Base-by-base conservation (phyloP, 2,888 invertebrate genomes). In the Trachelus iudaicus region DNA sequence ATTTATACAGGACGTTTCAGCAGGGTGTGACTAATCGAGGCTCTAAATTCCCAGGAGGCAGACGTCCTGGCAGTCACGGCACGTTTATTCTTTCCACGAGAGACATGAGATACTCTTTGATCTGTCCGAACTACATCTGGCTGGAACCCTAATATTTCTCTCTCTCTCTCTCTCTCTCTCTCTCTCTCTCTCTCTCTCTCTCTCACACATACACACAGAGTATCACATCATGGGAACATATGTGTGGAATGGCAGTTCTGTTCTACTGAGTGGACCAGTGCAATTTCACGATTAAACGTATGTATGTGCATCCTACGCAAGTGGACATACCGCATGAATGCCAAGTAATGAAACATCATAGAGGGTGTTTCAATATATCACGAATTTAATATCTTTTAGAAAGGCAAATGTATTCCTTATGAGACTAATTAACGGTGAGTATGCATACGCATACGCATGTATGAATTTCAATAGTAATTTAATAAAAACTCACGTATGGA, bases 401-500 rank as follows among this genome's bases (percentile, higher is more conserved):
- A 15, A 56, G 56, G 56, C 56, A 23, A 56, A 56, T 56, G 23
- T 56, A 56, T 56, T 56, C 56, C 56, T 23, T 23, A 23, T 9
- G 56, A 56, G 56, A 56, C 23, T 56, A 56, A 56, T 56, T 23
- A 56, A 56, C 56, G 23, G 6, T 23, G 23, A 9, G 23, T 23
- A 56, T 56, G 23, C 15, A 56, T 56, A 56, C 35, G 1, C 12
- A 35, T 56, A 23, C 9, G 56, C 15, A 23, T 56, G 23, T 56
- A 56, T 56, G 23, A 56, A 56, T 23, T 9, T 23, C 23, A 2
- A 23, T 56, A 56, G 56, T 2, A 56, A 15, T 56, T 56, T 23
- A 71, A 30, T 71, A 31, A 9, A 79, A 77, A 84, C 86, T 86
- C 78, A 86, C 86, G 84, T 84, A 79, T 84, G 81, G n/a, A 86